phyloP scores from a whole-genome alignment of 2,113 vertebrate genomes.

The Corythornis madagascariensis region DNA sequence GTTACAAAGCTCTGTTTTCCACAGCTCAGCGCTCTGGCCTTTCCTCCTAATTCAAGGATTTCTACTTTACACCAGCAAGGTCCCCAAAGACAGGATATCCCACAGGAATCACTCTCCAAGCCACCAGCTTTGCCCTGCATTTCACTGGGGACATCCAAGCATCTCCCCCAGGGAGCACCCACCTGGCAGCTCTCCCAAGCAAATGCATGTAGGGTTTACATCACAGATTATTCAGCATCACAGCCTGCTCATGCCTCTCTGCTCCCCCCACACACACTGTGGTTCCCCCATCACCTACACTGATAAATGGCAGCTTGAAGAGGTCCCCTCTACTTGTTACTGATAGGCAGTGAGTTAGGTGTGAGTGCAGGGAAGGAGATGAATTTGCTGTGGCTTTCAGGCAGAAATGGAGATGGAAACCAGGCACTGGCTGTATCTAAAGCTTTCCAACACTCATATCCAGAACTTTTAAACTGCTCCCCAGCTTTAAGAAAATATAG shows the following conservation, averaged over 20 bases:
- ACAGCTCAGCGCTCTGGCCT: neutral
- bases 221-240: neutral
- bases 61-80: fast-evolving
- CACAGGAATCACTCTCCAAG: fast-evolving
- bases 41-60: neutral
- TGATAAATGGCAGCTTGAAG: neutral
- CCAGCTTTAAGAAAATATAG: neutral
- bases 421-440: neutral
- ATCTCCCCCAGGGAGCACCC: neutral
- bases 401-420: neutral
- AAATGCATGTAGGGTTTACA: neutral
- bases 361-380: neutral
- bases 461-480: neutral
- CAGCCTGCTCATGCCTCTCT: neutral
- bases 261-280: neutral
- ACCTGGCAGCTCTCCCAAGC: neutral
- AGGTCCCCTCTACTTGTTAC: neutral
- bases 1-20: neutral
- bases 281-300: neutral
- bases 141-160: neutral
- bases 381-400: neutral
- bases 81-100: neutral
- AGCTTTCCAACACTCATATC: neutral
- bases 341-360: neutral
- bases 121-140: neutral